Evolutionary conservation across 2,797 vertebrate species (phyloP).

Genomic region (Novumbra hubbsi): DNA sequence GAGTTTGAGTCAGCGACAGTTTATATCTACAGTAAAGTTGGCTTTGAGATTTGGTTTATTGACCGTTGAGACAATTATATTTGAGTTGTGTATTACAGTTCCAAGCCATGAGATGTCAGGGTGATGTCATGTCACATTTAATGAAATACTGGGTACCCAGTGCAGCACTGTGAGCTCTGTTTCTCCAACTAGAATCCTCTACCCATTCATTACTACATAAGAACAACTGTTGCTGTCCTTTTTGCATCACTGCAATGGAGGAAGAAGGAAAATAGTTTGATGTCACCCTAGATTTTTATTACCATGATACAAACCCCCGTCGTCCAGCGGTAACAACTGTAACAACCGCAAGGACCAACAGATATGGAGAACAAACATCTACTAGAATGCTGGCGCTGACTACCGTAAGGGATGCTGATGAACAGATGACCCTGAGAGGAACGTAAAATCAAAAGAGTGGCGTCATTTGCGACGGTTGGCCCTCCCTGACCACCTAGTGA

Average conservation of each 20-base stretch:
- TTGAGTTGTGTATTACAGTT: not conserved
- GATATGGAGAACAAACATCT: not conserved
- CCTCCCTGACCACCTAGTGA: conserved; percentile 26
- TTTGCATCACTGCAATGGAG: not conserved
- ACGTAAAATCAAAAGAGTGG: not conserved
- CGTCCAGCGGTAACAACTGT: too few relatives aligned
- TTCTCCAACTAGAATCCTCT: not conserved
- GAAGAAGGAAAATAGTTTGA: not conserved
- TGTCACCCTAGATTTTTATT: not conserved
- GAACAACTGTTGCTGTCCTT: not conserved
- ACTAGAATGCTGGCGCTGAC: too few relatives aligned
- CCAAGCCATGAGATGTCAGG: not conserved
- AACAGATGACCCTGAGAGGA: not conserved
- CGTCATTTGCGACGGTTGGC: conserved; percentile 42
- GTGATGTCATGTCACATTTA: not conserved
- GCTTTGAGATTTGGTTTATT: not conserved
- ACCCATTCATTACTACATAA: not conserved
- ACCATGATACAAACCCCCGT: not conserved
- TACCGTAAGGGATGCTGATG: too few relatives aligned
- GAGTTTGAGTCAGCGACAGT: not conserved
- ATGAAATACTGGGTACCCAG: conserved; percentile 1
- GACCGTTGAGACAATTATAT: not conserved
- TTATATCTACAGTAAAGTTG: not conserved
- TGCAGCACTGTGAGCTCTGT: not conserved
- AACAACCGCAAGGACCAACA: not conserved